Conservation (phyloP, 2,888 invertebrate species). For the Aleiodes alternator region DNA sequence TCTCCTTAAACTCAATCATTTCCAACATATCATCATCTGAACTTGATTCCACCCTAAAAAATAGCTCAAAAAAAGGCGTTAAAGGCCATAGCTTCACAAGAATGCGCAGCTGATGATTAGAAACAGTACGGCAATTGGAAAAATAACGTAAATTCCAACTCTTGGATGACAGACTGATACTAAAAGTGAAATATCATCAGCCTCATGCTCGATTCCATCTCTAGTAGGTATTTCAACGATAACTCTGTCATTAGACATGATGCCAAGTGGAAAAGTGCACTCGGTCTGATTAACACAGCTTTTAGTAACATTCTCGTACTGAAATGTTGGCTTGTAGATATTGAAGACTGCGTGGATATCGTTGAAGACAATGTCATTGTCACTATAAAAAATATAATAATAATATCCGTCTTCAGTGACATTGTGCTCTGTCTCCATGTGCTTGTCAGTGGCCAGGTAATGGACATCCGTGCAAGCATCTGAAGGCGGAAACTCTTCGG, state of each 20-base stretch:
- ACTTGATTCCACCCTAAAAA: not conserved
- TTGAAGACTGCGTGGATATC: conserved; percentile 90
- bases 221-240: conserved; percentile 90
- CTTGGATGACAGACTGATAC: conserved; percentile 88
- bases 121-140: conserved; percentile 86
- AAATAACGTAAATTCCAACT: conserved; percentile 86
- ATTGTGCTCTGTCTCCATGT: conserved; percentile 83
- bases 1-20: too few relatives aligned
- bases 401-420: conserved; percentile 88
- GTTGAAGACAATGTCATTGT: conserved; percentile 87
- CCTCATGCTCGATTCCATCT: conserved; percentile 87
- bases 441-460: conserved; percentile 82
- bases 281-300: conserved; percentile 86
- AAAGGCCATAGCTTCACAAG: conserved; percentile 78
- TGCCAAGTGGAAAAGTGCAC: conserved; percentile 84
- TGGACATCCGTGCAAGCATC: conserved; percentile 82
- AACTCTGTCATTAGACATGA: conserved; percentile 86
- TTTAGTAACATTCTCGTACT: conserved; percentile 83
- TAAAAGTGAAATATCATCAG: conserved; percentile 83
- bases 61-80: not conserved
- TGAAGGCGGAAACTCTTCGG: conserved; percentile 83
- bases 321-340: conserved; percentile 89
- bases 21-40: too few relatives aligned
- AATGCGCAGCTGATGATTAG: conserved; percentile 88
- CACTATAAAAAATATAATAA: conserved; percentile 92